phyloP scores from a whole-genome alignment of 1,140 invertebrate genomes.

The Philaenus spumarius region DNA sequence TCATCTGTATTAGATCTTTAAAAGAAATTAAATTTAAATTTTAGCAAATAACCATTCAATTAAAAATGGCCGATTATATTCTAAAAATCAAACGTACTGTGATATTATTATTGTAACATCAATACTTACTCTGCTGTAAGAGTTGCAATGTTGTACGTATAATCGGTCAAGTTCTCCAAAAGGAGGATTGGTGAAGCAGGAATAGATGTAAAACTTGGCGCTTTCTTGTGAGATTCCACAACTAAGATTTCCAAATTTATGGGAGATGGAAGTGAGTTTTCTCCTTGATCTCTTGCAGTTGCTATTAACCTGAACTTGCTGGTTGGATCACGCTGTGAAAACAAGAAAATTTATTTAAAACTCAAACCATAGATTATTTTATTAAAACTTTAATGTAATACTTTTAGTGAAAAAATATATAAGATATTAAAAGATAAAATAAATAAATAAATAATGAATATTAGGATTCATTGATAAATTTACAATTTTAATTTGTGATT shows the following conservation, averaged over 20 bases:
- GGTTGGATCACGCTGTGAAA: slow-evolving; percentile 53
- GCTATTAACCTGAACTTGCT: slow-evolving; percentile 66
- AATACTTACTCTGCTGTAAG: slow-evolving; percentile 57
- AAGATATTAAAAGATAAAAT: too few relatives aligned
- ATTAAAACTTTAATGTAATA: not conserved
- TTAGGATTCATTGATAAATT: too few relatives aligned
- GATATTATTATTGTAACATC: too few relatives aligned
- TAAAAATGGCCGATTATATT: too few relatives aligned
- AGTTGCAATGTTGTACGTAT: slow-evolving; percentile 55
- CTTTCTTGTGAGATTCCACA: slow-evolving; percentile 80
- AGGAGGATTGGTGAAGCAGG: slow-evolving; percentile 54
- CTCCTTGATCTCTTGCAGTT: slow-evolving; percentile 67
- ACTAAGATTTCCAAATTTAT: slow-evolving; percentile 75
- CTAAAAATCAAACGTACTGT: too few relatives aligned
- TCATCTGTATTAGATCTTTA: slow-evolving; percentile 65
- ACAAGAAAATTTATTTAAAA: slow-evolving; percentile 8
- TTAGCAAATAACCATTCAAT: too few relatives aligned
- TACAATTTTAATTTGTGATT: too few relatives aligned
- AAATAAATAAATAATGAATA: too few relatives aligned
- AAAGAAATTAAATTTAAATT: too few relatives aligned
- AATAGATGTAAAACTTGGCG: slow-evolving; percentile 59
- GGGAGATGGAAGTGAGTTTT: slow-evolving; percentile 49
- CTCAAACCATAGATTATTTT: slow-evolving; percentile 6
- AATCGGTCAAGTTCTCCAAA: slow-evolving; percentile 65
- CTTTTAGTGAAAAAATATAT: slow-evolving; percentile 30